These are phyloP conservation scores for Tupaia chinensis DNA, from an alignment of 2,113 vertebrate species.

Conservation along the genomic window DNA sequence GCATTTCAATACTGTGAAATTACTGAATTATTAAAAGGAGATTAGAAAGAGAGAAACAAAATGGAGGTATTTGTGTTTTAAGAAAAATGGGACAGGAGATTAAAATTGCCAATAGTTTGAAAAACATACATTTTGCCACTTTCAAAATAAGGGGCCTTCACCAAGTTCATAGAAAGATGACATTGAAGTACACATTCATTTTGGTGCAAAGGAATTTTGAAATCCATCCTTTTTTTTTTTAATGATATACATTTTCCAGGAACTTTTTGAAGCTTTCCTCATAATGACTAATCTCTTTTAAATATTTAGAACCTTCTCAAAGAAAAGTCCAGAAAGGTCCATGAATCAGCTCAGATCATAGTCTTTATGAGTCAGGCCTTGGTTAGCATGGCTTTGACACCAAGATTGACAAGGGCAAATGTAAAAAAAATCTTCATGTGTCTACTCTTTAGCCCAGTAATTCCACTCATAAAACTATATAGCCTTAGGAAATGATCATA, in stretches of 20 bases:
- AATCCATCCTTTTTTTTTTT: no score
- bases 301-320: constrained; percentile 35
- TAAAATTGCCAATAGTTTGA: background rate
- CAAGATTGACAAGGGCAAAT: background rate
- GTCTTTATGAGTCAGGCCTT: background rate
- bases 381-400: background rate
- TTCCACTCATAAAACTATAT: background rate
- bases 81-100: background rate
- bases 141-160: no score
- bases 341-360: background rate
- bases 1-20: background rate
- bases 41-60: constrained; percentile 30
- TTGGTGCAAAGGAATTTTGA: no score
- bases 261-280: no score
- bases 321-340: constrained; percentile 12
- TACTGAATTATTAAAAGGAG: background rate
- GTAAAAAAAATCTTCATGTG: background rate
- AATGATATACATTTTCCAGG: no score
- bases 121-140: background rate
- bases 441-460: background rate
- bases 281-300: constrained; percentile 24
- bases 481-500: constrained; percentile 30
- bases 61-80: constrained; percentile 10
- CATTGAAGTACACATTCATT: no score
- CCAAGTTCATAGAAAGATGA: no score